Percentiles rank a stretch among this genome's conserved stretches.
These are phyloP conservation scores for Steinernema khuongi DNA, from an alignment of 1,140 invertebrate species.

Conservation along the genomic window DNA sequence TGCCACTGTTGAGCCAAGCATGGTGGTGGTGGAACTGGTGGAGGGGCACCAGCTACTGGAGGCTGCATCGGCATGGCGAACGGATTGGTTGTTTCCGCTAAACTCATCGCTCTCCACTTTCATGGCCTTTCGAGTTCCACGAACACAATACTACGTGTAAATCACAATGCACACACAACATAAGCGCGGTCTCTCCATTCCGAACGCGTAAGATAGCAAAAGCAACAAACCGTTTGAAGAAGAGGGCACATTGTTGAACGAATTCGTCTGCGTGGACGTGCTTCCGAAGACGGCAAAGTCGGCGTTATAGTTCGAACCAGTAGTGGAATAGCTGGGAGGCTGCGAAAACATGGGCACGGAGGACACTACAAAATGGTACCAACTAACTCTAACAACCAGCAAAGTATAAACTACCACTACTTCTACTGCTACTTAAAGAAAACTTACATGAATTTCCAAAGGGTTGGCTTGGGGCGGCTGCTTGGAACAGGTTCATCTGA, in stretches of 20 bases:
- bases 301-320: constrained; percentile 13
- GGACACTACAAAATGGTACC: neutral
- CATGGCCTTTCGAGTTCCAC: neutral
- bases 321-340: constrained; percentile 28
- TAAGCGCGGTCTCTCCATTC: neutral
- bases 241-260: neutral
- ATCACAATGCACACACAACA: neutral
- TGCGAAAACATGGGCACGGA: constrained; percentile 22
- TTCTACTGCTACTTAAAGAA: neutral
- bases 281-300: constrained; percentile 29
- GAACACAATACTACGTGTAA: neutral
- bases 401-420: neutral
- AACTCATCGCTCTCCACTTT: neutral
- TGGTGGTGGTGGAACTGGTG: neutral
- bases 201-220: neutral
- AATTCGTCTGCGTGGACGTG: constrained; percentile 15
- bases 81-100: neutral
- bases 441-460: constrained; percentile 27
- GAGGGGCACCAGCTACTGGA: neutral
- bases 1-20: neutral
- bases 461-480: neutral
- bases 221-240: constrained; percentile 9
- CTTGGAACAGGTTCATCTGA: constrained; percentile 24
- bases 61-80: constrained; percentile 8
- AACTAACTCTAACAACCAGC: neutral